A percentile compares a stretch with the other conserved stretches of the same genome.
These are phyloP conservation scores for Pseudopodoces humilis DNA, from an alignment of 2,113 vertebrate genomes.

Conservation along the genomic window DNA sequence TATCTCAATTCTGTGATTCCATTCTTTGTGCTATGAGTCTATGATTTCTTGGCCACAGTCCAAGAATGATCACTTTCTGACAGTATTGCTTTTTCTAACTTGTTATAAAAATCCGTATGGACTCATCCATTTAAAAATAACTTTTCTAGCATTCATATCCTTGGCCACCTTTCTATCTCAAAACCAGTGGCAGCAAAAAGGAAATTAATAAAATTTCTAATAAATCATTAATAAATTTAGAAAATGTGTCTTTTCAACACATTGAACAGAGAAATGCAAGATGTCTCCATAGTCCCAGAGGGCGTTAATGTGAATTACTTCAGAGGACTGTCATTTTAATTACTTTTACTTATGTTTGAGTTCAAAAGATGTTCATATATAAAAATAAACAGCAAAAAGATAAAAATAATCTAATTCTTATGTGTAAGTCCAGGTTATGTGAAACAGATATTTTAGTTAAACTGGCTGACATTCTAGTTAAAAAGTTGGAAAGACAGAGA, in stretches of 20 bases:
- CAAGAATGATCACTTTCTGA: neutral
- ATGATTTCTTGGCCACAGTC: neutral
- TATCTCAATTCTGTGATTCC: neutral
- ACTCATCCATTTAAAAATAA: neutral
- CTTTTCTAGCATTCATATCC: neutral
- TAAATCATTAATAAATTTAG: neutral
- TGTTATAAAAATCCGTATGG: neutral
- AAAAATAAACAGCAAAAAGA: neutral
- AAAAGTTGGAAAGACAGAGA: neutral
- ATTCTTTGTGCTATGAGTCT: neutral
- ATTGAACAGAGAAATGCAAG: neutral
- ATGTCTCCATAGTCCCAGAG: neutral
- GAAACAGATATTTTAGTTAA: neutral
- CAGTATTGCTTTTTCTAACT: neutral
- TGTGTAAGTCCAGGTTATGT: neutral
- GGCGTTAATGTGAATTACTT: neutral
- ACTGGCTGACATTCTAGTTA: neutral
- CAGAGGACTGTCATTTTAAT: neutral
- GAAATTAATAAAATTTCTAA: neutral
- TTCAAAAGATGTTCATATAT: neutral
- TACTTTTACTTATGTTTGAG: neutral
- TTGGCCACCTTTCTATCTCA: neutral
- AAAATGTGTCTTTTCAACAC: neutral
- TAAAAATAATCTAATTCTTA: neutral
- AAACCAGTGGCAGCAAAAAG: neutral